Conservation (phyloP, 1,140 invertebrate species). For the Macrocentrus cingulum region DNA sequence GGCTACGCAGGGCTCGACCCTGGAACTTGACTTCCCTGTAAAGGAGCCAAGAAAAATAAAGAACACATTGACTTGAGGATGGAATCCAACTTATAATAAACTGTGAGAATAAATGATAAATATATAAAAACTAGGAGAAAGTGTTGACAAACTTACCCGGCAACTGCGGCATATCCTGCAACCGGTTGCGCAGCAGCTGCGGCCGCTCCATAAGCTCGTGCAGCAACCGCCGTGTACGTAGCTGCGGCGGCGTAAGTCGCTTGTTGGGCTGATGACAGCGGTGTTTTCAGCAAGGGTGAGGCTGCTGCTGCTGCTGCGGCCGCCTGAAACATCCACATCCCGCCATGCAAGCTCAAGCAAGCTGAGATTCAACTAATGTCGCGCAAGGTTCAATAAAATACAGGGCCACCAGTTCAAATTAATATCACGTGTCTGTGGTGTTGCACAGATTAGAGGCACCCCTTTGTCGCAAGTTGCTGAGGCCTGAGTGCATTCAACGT, state of each 20-base stretch:
- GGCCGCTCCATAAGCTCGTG: constrained; percentile 70
- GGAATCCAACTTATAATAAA: too few relatives aligned
- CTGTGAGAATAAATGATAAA: constrained; percentile 15
- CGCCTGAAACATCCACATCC: constrained; percentile 63
- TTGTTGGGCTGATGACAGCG: constrained; percentile 69
- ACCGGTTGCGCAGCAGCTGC: constrained; percentile 70
- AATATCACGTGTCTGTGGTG: too few relatives aligned
- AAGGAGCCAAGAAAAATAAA: constrained; percentile 28
- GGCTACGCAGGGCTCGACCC: constrained; percentile 49
- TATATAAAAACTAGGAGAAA: constrained; percentile 4
- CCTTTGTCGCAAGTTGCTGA: too few relatives aligned
- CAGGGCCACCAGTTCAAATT: constrained; percentile 2
- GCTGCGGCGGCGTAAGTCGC: constrained; percentile 81
- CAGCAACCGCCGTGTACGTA: constrained; percentile 79
- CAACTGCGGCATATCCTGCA: constrained; percentile 67
- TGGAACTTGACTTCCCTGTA: constrained; percentile 38
- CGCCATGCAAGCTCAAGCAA: constrained; percentile 59
- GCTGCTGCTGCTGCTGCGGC: constrained; percentile 69
- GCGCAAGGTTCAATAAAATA: constrained; percentile 20
- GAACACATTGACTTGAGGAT: too few relatives aligned
- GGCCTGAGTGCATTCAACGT: too few relatives aligned
- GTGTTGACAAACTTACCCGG: constrained; percentile 62
- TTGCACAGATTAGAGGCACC: too few relatives aligned
- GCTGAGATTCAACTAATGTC: constrained; percentile 42
- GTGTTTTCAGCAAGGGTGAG: constrained; percentile 70